phyloP scores from a whole-genome alignment of 2,113 vertebrate genomes.

The Ophiodon elongatus region DNA sequence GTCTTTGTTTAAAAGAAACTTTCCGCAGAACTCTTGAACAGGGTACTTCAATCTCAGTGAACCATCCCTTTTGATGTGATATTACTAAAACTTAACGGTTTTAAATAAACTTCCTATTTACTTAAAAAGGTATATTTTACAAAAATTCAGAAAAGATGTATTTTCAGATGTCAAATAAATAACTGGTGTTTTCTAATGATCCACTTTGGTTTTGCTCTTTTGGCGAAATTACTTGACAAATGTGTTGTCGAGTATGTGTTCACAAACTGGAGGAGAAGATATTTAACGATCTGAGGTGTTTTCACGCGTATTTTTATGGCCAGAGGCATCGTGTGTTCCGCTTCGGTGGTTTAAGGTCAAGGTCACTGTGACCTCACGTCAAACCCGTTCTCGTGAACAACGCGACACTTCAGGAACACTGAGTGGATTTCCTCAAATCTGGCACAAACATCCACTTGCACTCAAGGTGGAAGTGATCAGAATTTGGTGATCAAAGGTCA shows the following conservation, averaged over 20 bases:
- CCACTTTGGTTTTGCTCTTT: conserved; percentile 5
- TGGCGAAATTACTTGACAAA: background rate
- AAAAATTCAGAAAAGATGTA: conserved; percentile 75
- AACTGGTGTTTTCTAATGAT: conserved; percentile 73
- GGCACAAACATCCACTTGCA: background rate
- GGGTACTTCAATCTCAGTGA: conserved; percentile 74
- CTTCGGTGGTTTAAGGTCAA: background rate
- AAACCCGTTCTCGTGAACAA: background rate
- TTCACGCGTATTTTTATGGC: background rate
- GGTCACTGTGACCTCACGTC: background rate
- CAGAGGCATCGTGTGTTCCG: background rate
- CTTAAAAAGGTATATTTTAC: conserved; percentile 80
- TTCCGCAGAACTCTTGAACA: conserved; percentile 68
- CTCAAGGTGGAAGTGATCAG: background rate
- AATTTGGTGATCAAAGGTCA: background rate
- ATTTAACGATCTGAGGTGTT: background rate
- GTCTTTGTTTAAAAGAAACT: conserved; percentile 57
- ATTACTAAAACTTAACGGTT: conserved; percentile 65
- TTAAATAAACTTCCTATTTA: conserved; percentile 71
- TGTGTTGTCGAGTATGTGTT: background rate
- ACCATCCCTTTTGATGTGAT: conserved; percentile 80
- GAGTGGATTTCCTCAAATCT: background rate
- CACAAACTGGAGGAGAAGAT: background rate
- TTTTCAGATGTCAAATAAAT: conserved; percentile 84
- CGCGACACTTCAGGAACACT: background rate